Conservation (phyloP, 2,888 invertebrate genomes). For the Drosophila austrosaltans region DNA sequence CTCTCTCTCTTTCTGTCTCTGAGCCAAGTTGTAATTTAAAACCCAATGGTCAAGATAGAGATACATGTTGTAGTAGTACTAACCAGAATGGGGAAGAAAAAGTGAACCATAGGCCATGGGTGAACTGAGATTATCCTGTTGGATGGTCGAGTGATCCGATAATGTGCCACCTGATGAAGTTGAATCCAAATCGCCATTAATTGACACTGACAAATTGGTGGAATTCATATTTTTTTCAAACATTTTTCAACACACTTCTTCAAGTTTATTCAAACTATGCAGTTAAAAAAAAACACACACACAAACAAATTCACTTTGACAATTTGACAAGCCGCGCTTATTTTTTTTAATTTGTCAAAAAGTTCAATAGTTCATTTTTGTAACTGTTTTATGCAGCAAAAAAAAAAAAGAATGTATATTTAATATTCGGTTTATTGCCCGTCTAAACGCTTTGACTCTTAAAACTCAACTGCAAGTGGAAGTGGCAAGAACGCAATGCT, state of each 20-base stretch:
- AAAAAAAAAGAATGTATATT: background rate
- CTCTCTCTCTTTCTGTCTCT: background rate
- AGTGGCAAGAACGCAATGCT: conserved; percentile 21
- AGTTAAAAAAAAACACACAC: background rate
- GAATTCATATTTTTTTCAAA: conserved; percentile 82
- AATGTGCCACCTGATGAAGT: conserved; percentile 83
- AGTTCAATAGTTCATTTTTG: conserved; percentile 8
- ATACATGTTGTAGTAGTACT: conserved; percentile 39
- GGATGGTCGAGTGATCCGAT: conserved; percentile 80
- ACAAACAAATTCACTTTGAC: background rate
- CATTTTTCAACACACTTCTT: conserved; percentile 59
- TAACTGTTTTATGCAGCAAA: conserved; percentile 10
- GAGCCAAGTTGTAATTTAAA: background rate
- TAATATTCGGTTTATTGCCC: conserved; percentile 30
- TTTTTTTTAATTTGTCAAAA: background rate
- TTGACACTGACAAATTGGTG: conserved; percentile 79
- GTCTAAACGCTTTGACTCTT: conserved; percentile 68
- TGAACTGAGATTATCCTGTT: conserved; percentile 81
- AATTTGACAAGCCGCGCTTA: background rate
- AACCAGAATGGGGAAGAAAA: conserved; percentile 82
- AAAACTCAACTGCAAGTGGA: conserved; percentile 66
- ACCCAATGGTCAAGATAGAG: conserved; percentile 41
- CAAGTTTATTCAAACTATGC: background rate
- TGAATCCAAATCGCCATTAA: conserved; percentile 82
- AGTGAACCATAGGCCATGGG: conserved; percentile 81